Conservation (phyloP, 2,797 vertebrate species). For the Rhabdophis nuchalis region DNA sequence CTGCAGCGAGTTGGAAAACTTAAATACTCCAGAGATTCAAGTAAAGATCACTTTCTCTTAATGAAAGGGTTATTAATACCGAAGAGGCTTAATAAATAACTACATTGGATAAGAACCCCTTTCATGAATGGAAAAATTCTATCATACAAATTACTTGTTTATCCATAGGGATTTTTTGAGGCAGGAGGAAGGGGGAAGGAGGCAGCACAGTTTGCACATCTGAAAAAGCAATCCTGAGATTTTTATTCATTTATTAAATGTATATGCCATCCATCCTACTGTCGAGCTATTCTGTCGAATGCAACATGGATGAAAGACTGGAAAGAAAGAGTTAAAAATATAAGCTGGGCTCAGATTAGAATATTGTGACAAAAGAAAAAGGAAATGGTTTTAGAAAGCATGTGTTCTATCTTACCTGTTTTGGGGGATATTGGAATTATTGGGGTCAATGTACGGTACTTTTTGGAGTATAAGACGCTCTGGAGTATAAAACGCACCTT, state of each 20-base stretch:
- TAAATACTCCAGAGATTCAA: not conserved
- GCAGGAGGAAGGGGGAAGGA: rapidly evolving
- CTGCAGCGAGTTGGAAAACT: not conserved
- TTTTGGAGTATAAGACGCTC: no score
- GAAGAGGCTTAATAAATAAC: not conserved
- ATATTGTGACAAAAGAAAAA: not conserved
- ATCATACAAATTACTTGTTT: not conserved
- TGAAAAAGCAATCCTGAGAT: not conserved
- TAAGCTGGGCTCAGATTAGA: no score
- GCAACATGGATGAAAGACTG: not conserved
- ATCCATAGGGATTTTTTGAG: not conserved
- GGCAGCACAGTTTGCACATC: not conserved
- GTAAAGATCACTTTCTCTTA: not conserved
- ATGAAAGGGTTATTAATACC: not conserved
- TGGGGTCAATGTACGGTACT: not conserved
- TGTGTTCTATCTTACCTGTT: not conserved
- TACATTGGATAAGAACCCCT: not conserved
- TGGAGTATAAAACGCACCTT: no score
- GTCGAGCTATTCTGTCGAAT: not conserved
- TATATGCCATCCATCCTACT: not conserved
- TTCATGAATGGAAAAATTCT: not conserved
- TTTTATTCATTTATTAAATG: not conserved
- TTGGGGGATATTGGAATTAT: not conserved
- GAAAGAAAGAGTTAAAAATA: not conserved
- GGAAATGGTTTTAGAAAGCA: not conserved